phyloP scores from a whole-genome alignment of 2,888 invertebrate species.

The Dicroscelio sp. region DNA sequence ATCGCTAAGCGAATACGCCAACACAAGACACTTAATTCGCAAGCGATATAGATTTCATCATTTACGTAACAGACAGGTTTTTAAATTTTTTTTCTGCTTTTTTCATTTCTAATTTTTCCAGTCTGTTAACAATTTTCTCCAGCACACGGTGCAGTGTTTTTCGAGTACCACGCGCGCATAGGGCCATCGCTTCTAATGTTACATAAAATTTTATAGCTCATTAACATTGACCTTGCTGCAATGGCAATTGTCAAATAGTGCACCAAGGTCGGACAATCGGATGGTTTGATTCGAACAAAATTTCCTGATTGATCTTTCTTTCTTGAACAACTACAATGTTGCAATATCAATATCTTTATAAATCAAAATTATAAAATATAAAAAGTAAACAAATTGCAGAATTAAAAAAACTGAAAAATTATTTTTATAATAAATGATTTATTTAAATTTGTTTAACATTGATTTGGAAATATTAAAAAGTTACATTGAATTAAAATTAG shows the following conservation, averaged over 20 bases:
- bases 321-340: not conserved
- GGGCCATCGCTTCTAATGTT: slow-evolving; percentile 55
- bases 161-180: slow-evolving; percentile 30
- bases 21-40: too few species aligned
- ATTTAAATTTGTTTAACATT: too few species aligned
- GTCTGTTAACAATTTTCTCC: slow-evolving; percentile 26
- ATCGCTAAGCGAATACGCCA: too few species aligned
- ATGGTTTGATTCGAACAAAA: slow-evolving; percentile 21
- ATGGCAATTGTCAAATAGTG: slow-evolving; percentile 65
- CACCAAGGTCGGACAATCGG: slow-evolving; percentile 57
- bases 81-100: not conserved
- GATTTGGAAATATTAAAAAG: too few species aligned
- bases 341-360: too few species aligned
- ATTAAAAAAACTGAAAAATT: too few species aligned
- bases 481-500: too few species aligned
- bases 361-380: too few species aligned
- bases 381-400: too few species aligned
- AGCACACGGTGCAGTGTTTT: slow-evolving; percentile 20
- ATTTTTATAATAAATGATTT: too few species aligned
- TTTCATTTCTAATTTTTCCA: not conserved
- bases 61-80: not conserved
- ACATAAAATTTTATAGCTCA: slow-evolving; percentile 75
- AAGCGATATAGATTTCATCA: too few species aligned
- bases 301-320: not conserved
- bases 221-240: slow-evolving; percentile 74